Conservation (phyloP, 2,888 invertebrate species). For the Noctua janthe region DNA sequence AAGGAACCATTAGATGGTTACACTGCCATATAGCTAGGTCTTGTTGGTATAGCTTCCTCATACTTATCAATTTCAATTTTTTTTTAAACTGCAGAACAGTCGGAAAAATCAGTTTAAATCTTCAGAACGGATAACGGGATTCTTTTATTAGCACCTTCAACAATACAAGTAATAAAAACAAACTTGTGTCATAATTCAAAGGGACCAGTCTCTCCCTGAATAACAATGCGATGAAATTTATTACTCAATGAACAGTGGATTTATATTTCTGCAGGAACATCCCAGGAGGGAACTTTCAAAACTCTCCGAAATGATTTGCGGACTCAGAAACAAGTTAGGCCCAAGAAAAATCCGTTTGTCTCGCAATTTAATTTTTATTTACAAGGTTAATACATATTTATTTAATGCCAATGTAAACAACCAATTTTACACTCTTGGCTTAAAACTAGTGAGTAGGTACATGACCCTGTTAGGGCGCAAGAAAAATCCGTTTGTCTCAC, state of each 20-base stretch:
- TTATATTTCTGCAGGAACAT: conserved; percentile 73
- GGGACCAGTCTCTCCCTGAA: conserved; percentile 73
- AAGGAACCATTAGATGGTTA: neutral
- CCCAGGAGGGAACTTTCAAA: conserved; percentile 71
- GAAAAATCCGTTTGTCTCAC: conserved; percentile 45
- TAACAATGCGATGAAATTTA: conserved; percentile 80
- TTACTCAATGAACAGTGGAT: conserved; percentile 76
- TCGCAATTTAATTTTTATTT: conserved; percentile 7
- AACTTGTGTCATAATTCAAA: conserved; percentile 79
- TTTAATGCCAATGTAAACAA: no score
- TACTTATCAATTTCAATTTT: no score
- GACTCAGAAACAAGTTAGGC: conserved; percentile 54
- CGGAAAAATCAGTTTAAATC: conserved; percentile 6
- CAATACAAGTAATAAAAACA: conserved; percentile 75
- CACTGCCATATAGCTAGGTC: neutral
- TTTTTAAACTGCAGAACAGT: neutral
- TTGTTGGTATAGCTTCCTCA: neutral
- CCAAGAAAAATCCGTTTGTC: conserved; percentile 53
- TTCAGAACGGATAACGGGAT: conserved; percentile 2
- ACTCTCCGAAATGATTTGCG: conserved; percentile 71
- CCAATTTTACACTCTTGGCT: no score
- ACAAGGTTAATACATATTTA: no score
- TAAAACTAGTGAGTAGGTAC: no score
- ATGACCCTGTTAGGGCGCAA: conserved; percentile 24
- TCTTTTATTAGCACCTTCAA: conserved; percentile 47